phyloP scores from a whole-genome alignment of 2,113 vertebrate species.

The Pluvianellus socialis region DNA sequence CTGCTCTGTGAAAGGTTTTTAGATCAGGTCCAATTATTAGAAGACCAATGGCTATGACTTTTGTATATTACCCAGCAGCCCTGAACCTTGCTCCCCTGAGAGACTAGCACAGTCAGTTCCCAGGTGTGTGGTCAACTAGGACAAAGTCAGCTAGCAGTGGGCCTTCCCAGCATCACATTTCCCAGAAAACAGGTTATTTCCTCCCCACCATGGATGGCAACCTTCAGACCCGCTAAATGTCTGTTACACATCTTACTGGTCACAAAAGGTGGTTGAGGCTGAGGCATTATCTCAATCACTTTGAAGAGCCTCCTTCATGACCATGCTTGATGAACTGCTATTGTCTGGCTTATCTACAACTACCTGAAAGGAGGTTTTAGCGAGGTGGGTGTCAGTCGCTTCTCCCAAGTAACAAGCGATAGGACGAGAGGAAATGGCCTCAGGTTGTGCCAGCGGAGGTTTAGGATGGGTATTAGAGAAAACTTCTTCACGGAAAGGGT shows the following conservation, averaged over 20 bases:
- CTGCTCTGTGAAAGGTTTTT: neutral
- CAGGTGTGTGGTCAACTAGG: neutral
- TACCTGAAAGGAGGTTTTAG: too few species aligned
- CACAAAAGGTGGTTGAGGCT: neutral
- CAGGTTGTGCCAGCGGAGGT: too few species aligned
- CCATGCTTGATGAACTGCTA: neutral
- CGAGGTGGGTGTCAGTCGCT: too few species aligned
- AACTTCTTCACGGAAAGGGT: too few species aligned
- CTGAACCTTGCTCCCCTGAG: neutral
- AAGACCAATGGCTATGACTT: neutral
- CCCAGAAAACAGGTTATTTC: neutral
- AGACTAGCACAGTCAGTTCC: neutral
- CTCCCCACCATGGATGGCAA: neutral
- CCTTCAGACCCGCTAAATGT: neutral
- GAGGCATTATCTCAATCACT: neutral
- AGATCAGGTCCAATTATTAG: neutral
- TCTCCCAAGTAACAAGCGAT: too few species aligned
- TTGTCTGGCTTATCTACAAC: neutral
- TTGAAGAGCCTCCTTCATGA: neutral
- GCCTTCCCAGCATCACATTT: neutral
- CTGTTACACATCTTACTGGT: neutral
- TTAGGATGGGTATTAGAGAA: too few species aligned
- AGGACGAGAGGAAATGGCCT: too few species aligned
- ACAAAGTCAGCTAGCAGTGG: neutral
- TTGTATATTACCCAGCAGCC: neutral